These are phyloP conservation scores for Bembecia ichneumoniformis DNA, from an alignment of 2,888 invertebrate genomes.

Conservation along the genomic window DNA sequence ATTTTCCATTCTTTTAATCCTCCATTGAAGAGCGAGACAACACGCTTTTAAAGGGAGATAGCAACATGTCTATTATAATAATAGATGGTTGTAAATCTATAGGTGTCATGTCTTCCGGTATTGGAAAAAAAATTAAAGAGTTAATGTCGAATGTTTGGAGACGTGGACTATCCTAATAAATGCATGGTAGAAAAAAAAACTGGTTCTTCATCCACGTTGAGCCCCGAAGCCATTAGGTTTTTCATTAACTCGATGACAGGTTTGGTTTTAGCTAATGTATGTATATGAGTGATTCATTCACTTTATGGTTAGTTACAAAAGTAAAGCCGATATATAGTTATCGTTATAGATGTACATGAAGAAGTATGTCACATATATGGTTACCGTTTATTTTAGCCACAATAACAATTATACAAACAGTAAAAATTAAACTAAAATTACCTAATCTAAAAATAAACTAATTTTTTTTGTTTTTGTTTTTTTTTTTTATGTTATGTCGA, in stretches of 20 bases:
- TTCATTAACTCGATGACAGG: constrained; percentile 27
- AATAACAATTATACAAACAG: too few species aligned
- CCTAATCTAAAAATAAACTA: too few species aligned
- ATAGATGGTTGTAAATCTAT: constrained; percentile 52
- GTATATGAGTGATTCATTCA: constrained; percentile 7
- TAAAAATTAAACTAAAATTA: too few species aligned
- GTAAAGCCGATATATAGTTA: too few species aligned
- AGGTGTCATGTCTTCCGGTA: constrained; percentile 59
- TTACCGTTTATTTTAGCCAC: too few species aligned
- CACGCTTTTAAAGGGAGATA: constrained; percentile 17
- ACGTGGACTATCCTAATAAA: background rate
- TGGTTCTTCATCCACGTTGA: background rate
- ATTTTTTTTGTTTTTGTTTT: too few species aligned
- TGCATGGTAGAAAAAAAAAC: background rate
- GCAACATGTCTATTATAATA: constrained; percentile 36
- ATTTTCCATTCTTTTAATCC: too few species aligned
- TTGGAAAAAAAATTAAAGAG: constrained; percentile 18
- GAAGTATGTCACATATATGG: too few species aligned
- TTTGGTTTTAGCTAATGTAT: constrained; percentile 20
- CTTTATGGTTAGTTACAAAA: too few species aligned
- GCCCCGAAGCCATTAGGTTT: constrained; percentile 25
- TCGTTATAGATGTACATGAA: too few species aligned
- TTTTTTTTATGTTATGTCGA: too few species aligned
- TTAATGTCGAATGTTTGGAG: background rate
- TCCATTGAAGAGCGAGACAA: background rate